phyloP scores from a whole-genome alignment of 2,797 vertebrate species.

The Stomatorhinus walkeri region DNA sequence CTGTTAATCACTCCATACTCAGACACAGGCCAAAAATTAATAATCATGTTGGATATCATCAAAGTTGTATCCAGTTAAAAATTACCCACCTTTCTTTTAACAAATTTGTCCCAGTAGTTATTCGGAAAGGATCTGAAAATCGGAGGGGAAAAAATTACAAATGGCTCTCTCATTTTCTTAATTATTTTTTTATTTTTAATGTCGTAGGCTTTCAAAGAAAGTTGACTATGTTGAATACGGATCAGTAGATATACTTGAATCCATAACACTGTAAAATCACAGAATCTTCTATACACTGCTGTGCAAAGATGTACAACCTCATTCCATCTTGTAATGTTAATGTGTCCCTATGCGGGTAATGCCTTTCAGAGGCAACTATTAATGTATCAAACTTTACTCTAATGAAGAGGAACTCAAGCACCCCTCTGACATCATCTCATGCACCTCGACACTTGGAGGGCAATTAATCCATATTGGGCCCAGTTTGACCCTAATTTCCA shows the following conservation, averaged over 20 bases:
- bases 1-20: not conserved
- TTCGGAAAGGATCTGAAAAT: conserved; percentile 85
- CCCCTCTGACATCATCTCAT: not conserved
- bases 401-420: not conserved
- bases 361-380: not conserved
- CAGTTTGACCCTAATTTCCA: conserved; percentile 20
- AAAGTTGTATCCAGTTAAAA: not conserved
- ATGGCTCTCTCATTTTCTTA: not conserved
- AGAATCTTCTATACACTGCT: not conserved
- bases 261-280: not conserved
- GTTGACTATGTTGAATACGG: not conserved
- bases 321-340: not conserved
- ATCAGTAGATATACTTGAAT: not conserved
- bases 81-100: conserved; percentile 84
- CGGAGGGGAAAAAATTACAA: conserved; percentile 15
- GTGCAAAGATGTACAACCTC: not conserved
- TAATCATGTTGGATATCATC: not conserved
- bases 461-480: conserved; percentile 16
- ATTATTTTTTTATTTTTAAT: not conserved
- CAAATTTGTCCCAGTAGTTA: conserved; percentile 98
- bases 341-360: not conserved
- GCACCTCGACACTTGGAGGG: conserved; percentile 24
- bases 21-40: not conserved
- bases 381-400: not conserved
- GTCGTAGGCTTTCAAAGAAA: not conserved